Percentiles rank a stretch among this genome's conserved stretches.
Conservation (phyloP, 2,797 vertebrate species). For the Parauchenoglanis ngamensis region DNA sequence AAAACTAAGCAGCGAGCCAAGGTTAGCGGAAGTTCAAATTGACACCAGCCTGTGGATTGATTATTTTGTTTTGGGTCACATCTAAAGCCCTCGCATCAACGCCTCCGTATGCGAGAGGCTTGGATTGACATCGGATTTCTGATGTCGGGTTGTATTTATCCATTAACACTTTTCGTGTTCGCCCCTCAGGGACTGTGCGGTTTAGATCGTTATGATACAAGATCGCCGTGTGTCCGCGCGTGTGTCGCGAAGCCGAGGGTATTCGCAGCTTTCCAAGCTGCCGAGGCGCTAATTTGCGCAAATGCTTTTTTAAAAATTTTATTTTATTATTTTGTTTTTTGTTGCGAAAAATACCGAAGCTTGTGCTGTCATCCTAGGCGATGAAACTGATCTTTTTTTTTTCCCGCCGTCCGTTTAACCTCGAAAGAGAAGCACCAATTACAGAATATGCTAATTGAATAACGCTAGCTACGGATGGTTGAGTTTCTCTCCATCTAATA, state of each 20-base stretch:
- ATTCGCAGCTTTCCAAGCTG: constrained; percentile 53
- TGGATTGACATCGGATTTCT: constrained; percentile 36
- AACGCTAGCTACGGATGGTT: background rate
- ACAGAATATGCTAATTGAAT: constrained; percentile 28
- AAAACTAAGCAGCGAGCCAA: constrained; percentile 13
- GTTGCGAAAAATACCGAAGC: background rate
- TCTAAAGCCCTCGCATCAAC: constrained; percentile 36
- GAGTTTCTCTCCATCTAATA: constrained; percentile 10
- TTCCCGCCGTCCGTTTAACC: background rate
- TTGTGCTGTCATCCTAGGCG: background rate
- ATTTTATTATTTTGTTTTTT: background rate
- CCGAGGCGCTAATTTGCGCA: constrained; percentile 34
- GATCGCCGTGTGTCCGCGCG: constrained; percentile 51
- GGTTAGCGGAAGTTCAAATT: constrained; percentile 20
- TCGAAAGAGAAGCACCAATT: background rate
- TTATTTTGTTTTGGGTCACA: constrained; percentile 16
- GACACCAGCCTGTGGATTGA: constrained; percentile 43
- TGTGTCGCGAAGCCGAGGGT: constrained; percentile 49
- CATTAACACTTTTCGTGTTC: constrained; percentile 50
- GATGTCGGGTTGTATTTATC: constrained; percentile 47
- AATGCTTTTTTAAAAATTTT: background rate
- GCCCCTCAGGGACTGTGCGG: constrained; percentile 43
- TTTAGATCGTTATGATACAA: constrained; percentile 52
- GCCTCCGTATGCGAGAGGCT: background rate
- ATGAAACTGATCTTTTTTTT: background rate